Evolutionary conservation across 2,888 invertebrate species (phyloP), one percentile per base, ranked within the genome.

Genomic region (Galerucella nymphaeae): DNA sequence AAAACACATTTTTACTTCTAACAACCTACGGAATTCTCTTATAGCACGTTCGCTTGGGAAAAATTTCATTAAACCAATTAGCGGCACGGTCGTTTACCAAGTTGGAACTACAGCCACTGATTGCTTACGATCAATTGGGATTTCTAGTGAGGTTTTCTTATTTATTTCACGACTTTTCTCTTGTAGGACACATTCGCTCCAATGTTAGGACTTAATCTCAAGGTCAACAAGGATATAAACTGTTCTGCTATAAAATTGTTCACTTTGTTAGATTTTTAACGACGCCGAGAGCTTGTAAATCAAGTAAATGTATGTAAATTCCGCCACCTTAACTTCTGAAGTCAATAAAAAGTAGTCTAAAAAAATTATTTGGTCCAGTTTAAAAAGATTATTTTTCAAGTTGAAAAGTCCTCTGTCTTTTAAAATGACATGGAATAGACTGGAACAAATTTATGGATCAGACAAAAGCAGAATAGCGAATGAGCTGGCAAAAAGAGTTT

Each of bases 11-110:
- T 72, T 68, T 70, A 67, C 72, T 59, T 65, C 59, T 41, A 68
- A 58, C 67, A 65, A 71, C 70, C 70, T 61, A 71, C 58, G 70
- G 70, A 72, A 73, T 70, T 72, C 70, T 71, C 68, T 71, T 68
- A 53, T 38, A 55, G 68, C 70, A 72, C 70, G 76, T 66, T 74
- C 62, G 62, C 64, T 69, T 59, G 72, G 73, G 66, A 75, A 76
- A 75, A 76, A 75, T 76, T 76, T 76, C 76, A 76, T 76, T 76
- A 72, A 72, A 72, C 75, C 76, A 76, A 76, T 76, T 76, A 76
- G 70, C 69, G 70, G 75, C 73, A 69, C 70, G 73, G 75, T 73
- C 75, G 75, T 76, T 75, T 75, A 67, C 75, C 72, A 69, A 74
- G 57, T 71, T 70, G 66, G 61, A 74, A 71, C 74, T 76, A 67